Evolutionary conservation across 2,797 vertebrate genomes (phyloP).

Genomic region (Pangasius sanitwongsei): DNA sequence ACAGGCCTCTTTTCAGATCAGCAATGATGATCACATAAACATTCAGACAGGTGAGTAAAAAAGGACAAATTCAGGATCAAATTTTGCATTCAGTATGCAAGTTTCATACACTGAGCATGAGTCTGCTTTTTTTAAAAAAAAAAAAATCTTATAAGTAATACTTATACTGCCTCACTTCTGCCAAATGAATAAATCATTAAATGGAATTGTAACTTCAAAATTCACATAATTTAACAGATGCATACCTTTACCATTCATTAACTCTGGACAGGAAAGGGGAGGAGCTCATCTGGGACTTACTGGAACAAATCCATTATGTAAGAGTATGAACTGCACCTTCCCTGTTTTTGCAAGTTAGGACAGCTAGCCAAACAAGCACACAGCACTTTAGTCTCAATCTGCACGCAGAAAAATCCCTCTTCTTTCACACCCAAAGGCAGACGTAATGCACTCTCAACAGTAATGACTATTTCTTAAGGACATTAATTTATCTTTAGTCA

Average conservation of each 20-base stretch:
- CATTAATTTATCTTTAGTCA: neutral
- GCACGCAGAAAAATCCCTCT: neutral
- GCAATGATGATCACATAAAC: neutral
- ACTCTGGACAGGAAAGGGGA: conserved; percentile 43
- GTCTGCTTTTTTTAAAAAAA: neutral
- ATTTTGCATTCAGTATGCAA: neutral
- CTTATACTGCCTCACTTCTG: neutral
- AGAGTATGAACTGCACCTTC: conserved; percentile 34
- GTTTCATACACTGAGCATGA: neutral
- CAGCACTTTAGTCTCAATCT: neutral
- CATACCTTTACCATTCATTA: conserved; percentile 20
- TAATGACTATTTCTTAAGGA: neutral
- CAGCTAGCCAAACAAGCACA: conserved; percentile 50
- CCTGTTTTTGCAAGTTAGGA: conserved; percentile 58
- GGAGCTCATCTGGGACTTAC: conserved; percentile 4
- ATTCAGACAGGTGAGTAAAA: neutral
- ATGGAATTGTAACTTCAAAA: neutral
- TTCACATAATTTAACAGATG: neutral
- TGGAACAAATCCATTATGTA: conserved; percentile 45
- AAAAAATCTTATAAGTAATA: neutral
- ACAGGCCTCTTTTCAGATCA: neutral
- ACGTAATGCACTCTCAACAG: neutral
- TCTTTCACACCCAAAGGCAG: neutral
- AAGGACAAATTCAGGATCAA: neutral
- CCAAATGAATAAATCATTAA: neutral